Conservation (phyloP, 2,888 invertebrate species). For the Abrostola tripartita region DNA sequence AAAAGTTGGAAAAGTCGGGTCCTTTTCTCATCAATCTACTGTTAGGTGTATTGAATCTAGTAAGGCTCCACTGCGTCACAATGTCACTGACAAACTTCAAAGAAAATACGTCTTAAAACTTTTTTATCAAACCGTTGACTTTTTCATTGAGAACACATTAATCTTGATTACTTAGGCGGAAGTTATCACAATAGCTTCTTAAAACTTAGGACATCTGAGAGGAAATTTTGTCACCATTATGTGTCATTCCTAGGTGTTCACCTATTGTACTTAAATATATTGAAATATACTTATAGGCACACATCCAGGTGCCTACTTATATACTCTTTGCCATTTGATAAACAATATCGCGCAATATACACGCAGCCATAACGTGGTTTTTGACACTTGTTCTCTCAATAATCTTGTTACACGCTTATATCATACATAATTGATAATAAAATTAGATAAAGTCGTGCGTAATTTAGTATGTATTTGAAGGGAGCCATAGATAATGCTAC, state of each 20-base stretch:
- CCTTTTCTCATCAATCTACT: conserved; percentile 75
- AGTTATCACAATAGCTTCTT: conserved; percentile 8
- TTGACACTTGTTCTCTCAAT: too few relatives aligned
- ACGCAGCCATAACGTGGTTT: too few relatives aligned
- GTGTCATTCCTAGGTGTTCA: not conserved
- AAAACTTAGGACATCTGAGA: conserved; percentile 3
- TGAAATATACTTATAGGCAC: too few relatives aligned
- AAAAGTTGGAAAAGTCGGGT: conserved; percentile 67
- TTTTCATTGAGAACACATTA: conserved; percentile 41
- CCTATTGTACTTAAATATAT: too few relatives aligned
- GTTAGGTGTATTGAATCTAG: conserved; percentile 65
- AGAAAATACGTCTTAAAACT: conserved; percentile 48
- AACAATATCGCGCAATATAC: too few relatives aligned
- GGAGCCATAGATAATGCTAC: too few relatives aligned
- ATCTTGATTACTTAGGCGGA: conserved; percentile 27
- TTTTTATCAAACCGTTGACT: conserved; percentile 46
- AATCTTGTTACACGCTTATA: too few relatives aligned
- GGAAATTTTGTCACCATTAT: not conserved
- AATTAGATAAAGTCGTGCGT: too few relatives aligned
- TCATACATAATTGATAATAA: too few relatives aligned
- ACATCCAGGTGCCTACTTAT: too few relatives aligned
- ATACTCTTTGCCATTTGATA: too few relatives aligned
- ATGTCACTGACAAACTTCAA: conserved; percentile 50
- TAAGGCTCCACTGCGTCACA: conserved; percentile 39
- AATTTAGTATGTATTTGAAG: too few relatives aligned